Evolutionary conservation across 2,888 invertebrate genomes (phyloP), one percentile per base, ranked within the genome.

Genomic region (Tenthredo mesomela): DNA sequence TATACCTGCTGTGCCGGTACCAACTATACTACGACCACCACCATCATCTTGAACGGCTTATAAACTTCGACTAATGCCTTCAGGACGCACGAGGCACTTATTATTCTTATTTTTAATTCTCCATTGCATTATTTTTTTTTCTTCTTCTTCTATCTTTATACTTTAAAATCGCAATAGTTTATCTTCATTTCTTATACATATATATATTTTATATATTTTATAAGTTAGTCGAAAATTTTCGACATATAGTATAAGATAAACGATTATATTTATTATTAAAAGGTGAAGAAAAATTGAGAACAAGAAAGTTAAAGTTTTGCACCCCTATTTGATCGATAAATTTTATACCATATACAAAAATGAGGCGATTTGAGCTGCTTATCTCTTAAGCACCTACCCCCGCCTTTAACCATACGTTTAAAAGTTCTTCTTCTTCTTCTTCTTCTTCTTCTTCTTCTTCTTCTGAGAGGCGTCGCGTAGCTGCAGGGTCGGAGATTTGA

Each of bases 371-470:
- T 9, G 25, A 10, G 10, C 33, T 33, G 29, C 67, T 67, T 67
- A 67, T 67, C 67, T 67, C 67, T 33, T 29, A 67, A 67, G 67
- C 33, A 67, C 67, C 33, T 58, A 21, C 1, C 21, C n/a, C n/a
- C n/a, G n/a, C n/a, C 25, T 29, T 29, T 33, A 29, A 15, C 67
- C 67, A 67, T 67, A 67, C 67, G 67, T 73, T 73, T 40, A 43
- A 40, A 73, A 73, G 9, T 73, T 67, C 21, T 43, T 67, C 12
- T 29, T 65, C 65, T 33, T 33, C 29, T 33, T 33, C 29, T 33
- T 33, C 29, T 33, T 33, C 29, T 33, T 33, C 29, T 33, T 33
- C 29, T 33, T 33, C 29, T 71, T 67, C 21, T 40, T 65, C 25
- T 29, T 65, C 40, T 0, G 21, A 1, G 29, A 18, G 15, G 15